A percentile compares a stretch with the other conserved stretches of the same genome.
These are phyloP conservation scores for Macaca fascicularis DNA, from an alignment of 2,113 vertebrate species.

Conservation along the genomic window T2T-MFA8v1.1 NC_088380.1:138013001-138013500, in stretches of 20 bases:
- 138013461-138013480: background rate
- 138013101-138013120: conserved; percentile 2
- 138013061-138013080: background rate
- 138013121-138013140: background rate
- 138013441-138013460: background rate
- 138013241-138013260: background rate
- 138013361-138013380: background rate
- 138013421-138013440: background rate
- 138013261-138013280: background rate
- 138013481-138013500: background rate
- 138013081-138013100: background rate
- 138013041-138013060: background rate
- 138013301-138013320: background rate
- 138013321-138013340: background rate
- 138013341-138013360: background rate
- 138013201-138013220: background rate
- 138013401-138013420: background rate
- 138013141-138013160: background rate
- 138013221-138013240: background rate
- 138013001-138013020: background rate
- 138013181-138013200: background rate
- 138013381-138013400: conserved; percentile 11
- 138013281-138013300: background rate
- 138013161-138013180: background rate
- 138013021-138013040: background rate